Conservation (phyloP, 2,888 invertebrate genomes). For the Scelioninae gen. 2 region DNA sequence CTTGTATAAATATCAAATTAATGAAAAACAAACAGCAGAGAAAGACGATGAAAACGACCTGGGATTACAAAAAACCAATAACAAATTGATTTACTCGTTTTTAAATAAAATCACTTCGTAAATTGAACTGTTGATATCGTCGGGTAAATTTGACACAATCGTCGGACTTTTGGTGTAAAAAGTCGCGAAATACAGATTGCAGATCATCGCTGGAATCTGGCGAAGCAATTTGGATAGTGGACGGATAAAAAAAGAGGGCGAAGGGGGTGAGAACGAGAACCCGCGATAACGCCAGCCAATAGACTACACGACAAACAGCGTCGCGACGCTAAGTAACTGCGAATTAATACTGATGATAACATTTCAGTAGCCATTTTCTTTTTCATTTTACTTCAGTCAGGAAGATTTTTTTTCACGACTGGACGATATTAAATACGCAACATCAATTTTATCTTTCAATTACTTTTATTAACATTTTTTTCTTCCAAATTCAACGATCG, state of each 20-base stretch:
- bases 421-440: too few species aligned
- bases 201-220: conserved; percentile 45
- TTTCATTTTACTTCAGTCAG: too few species aligned
- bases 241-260: conserved; percentile 28
- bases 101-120: conserved; percentile 38
- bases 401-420: too few species aligned
- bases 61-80: too few species aligned
- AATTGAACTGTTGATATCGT: conserved; percentile 44
- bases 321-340: conserved; percentile 56
- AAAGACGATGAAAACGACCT: conserved; percentile 6
- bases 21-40: conserved; percentile 16
- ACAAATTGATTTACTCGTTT: conserved; percentile 43
- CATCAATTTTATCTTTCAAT: too few species aligned
- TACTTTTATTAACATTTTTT: too few species aligned
- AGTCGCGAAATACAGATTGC: conserved; percentile 48
- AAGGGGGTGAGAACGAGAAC: conserved; percentile 14
- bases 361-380: too few species aligned
- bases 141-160: conserved; percentile 32
- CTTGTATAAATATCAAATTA: too few species aligned
- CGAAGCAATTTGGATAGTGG: conserved; percentile 58
- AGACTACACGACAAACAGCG: conserved; percentile 49
- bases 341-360: conserved; percentile 55
- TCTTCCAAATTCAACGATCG: too few species aligned
- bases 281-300: conserved; percentile 45
- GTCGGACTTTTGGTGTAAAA: conserved; percentile 37